These are phyloP conservation scores for Muricea muricata DNA, from an alignment of 92 coral and sea anemone species.

Conservation along the genomic window DNA sequence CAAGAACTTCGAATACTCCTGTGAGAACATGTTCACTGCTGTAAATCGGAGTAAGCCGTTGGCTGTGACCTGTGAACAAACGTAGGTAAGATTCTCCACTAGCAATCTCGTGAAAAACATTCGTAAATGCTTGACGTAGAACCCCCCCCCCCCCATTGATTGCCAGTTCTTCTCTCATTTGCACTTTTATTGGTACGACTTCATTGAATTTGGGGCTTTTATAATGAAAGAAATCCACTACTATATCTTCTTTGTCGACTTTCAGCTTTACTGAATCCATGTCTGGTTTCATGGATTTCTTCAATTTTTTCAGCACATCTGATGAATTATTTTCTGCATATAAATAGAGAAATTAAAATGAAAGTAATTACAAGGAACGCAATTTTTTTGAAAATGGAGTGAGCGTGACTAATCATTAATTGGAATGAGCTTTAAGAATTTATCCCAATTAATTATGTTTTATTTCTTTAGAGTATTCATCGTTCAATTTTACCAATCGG, in stretches of 20 bases:
- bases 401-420: no score
- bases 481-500: no score
- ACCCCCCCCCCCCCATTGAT: slow-evolving; percentile 67
- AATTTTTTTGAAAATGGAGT: no score
- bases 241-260: slow-evolving; percentile 60
- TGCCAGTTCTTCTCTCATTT: slow-evolving; percentile 60
- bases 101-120: slow-evolving; percentile 49
- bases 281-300: slow-evolving; percentile 32
- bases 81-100: slow-evolving; percentile 23
- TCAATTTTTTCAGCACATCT: slow-evolving; percentile 52
- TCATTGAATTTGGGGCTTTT: slow-evolving; percentile 67
- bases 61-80: slow-evolving; percentile 49
- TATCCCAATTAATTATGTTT: no score
- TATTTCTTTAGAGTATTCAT: no score
- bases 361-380: background rate
- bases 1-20: slow-evolving; percentile 61
- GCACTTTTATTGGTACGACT: slow-evolving; percentile 43
- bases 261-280: slow-evolving; percentile 52
- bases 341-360: background rate
- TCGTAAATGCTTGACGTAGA: slow-evolving; percentile 59
- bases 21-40: slow-evolving; percentile 68
- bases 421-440: no score
- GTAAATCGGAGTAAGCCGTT: slow-evolving; percentile 54
- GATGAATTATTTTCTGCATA: slow-evolving; percentile 29
- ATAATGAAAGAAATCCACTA: slow-evolving; percentile 56